Conservation (phyloP, 2,888 invertebrate genomes). For the Pegoplata infirma region DNA sequence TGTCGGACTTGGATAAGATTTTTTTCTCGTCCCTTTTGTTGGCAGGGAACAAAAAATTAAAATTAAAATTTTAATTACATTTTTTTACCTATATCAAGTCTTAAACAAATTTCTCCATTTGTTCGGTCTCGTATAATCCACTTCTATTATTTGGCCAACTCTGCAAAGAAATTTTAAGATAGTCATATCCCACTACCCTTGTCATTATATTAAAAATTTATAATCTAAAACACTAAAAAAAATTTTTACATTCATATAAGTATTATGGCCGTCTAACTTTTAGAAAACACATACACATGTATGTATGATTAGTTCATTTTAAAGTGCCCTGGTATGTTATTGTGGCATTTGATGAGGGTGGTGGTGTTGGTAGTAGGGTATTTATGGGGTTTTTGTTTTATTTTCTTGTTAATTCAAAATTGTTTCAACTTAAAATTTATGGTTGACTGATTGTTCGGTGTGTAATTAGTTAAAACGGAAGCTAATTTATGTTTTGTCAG, state of each 20-base stretch:
- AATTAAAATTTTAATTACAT: no score
- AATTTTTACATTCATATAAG: slow-evolving; percentile 45
- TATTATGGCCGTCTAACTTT: slow-evolving; percentile 31
- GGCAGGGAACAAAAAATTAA: no score
- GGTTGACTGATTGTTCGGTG: slow-evolving; percentile 65
- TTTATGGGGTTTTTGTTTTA: background rate
- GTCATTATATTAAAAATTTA: slow-evolving; percentile 13
- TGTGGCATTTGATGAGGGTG: slow-evolving; percentile 40
- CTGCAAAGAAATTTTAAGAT: background rate
- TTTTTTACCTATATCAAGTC: no score
- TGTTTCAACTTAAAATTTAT: slow-evolving; percentile 61
- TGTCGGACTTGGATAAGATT: no score
- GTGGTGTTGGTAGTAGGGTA: slow-evolving; percentile 1
- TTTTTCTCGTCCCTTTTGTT: no score
- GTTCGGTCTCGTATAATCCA: no score
- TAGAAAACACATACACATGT: background rate
- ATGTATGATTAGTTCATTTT: slow-evolving; percentile 26
- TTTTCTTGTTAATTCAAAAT: slow-evolving; percentile 17
- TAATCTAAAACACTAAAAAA: slow-evolving; percentile 25
- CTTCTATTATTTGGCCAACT: background rate
- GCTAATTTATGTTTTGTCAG: slow-evolving; percentile 77
- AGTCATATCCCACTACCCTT: background rate
- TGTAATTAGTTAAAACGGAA: slow-evolving; percentile 74
- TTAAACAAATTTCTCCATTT: no score
- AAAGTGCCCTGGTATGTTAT: slow-evolving; percentile 32